Evolutionary conservation across 2,888 invertebrate genomes (phyloP).

Genomic region (Gnatocerus cornutus): DNA sequence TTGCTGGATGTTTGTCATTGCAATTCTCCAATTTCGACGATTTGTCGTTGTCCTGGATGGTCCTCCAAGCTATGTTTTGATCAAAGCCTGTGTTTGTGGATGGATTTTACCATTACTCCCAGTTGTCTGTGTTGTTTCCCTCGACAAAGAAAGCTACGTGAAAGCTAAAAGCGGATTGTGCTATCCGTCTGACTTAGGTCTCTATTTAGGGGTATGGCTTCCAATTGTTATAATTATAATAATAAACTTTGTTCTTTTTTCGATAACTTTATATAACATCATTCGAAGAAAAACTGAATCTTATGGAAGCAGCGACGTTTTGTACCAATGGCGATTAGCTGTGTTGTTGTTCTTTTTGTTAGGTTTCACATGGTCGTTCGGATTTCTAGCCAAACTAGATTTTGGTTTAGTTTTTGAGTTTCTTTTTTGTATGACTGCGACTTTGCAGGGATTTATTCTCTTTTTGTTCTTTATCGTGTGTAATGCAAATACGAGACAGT

Average conservation of each 20-base stretch:
- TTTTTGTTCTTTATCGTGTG: slow-evolving; percentile 77
- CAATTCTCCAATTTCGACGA: slow-evolving; percentile 78
- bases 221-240: slow-evolving; percentile 74
- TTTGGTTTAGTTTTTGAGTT: slow-evolving; percentile 66
- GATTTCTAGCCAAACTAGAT: slow-evolving; percentile 71
- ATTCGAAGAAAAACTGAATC: slow-evolving; percentile 69
- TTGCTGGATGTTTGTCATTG: slow-evolving; percentile 83
- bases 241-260: slow-evolving; percentile 75
- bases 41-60: slow-evolving; percentile 78
- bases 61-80: slow-evolving; percentile 69
- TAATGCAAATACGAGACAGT: slow-evolving; percentile 75
- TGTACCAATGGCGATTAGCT: slow-evolving; percentile 75
- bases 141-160: slow-evolving; percentile 71
- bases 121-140: slow-evolving; percentile 72
- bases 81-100: slow-evolving; percentile 77
- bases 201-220: slow-evolving; percentile 74
- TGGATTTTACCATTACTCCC: slow-evolving; percentile 77
- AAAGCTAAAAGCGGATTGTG: slow-evolving; percentile 69
- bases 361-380: slow-evolving; percentile 77
- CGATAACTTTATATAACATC: slow-evolving; percentile 73
- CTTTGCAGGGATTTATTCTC: slow-evolving; percentile 76
- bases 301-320: slow-evolving; percentile 52
- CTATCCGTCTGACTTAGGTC: slow-evolving; percentile 74
- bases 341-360: slow-evolving; percentile 76
- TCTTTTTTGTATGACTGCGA: slow-evolving; percentile 74